A percentile compares a stretch with the other conserved stretches of the same genome.
These are phyloP conservation scores for Chiropotes sagulatus DNA, from an alignment of 2,797 vertebrate species.

Conservation along the genomic window DNA sequence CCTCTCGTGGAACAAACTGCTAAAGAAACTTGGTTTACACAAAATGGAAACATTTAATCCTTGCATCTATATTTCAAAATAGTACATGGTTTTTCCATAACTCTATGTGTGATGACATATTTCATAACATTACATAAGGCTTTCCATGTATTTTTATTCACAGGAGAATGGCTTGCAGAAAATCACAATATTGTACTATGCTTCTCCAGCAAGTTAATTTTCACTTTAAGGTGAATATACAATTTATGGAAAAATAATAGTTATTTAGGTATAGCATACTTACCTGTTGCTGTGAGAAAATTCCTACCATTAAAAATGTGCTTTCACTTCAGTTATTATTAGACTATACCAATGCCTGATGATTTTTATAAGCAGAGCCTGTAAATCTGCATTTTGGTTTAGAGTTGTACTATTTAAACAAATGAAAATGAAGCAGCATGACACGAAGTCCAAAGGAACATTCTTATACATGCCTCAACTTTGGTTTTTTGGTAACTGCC, in stretches of 20 bases:
- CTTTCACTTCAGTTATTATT: slow-evolving; percentile 56
- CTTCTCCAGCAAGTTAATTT: slow-evolving; percentile 70
- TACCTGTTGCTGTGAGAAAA: slow-evolving; percentile 82
- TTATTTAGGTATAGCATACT: slow-evolving; percentile 56
- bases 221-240: slow-evolving; percentile 66
- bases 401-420: slow-evolving; percentile 54
- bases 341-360: neutral
- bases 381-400: slow-evolving; percentile 56
- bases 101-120: slow-evolving; percentile 61
- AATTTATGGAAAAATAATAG: slow-evolving; percentile 67
- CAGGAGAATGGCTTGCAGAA: slow-evolving; percentile 69
- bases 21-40: slow-evolving; percentile 56
- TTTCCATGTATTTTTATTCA: slow-evolving; percentile 61
- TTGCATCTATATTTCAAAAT: slow-evolving; percentile 65
- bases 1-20: neutral
- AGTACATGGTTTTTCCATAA: slow-evolving; percentile 71
- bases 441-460: slow-evolving; percentile 62
- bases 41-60: slow-evolving; percentile 60
- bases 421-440: slow-evolving; percentile 36
- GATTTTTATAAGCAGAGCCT: slow-evolving; percentile 61
- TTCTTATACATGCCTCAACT: neutral
- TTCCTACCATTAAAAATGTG: slow-evolving; percentile 39
- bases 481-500: slow-evolving; percentile 77
- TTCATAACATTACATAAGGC: slow-evolving; percentile 72
- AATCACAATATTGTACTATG: slow-evolving; percentile 42